Conservation (phyloP, 2,888 invertebrate species). For the Troides helena region DNA sequence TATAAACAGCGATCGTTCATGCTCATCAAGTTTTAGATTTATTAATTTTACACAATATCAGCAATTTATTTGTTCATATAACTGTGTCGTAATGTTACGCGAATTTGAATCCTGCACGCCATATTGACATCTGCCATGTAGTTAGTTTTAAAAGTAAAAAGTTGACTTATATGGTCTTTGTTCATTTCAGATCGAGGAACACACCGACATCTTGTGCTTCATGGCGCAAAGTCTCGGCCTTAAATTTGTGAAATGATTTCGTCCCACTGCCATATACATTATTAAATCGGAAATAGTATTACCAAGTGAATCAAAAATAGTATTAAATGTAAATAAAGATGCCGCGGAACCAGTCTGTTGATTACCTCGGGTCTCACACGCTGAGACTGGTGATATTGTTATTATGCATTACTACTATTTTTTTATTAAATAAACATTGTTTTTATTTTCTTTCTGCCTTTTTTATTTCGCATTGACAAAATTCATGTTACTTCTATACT, state of each 20-base stretch:
- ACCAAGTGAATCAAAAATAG: slow-evolving; percentile 46
- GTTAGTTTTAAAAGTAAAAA: no score
- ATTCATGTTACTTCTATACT: no score
- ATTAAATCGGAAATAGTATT: slow-evolving; percentile 33
- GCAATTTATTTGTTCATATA: no score
- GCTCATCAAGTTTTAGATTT: no score
- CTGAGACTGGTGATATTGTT: slow-evolving; percentile 74
- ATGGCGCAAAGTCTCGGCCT: slow-evolving; percentile 86
- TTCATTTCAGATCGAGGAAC: slow-evolving; percentile 91
- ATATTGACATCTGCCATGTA: no score
- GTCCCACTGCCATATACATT: slow-evolving; percentile 33
- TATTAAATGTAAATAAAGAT: slow-evolving; percentile 68
- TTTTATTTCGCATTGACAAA: no score
- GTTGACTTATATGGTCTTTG: slow-evolving; percentile 29
- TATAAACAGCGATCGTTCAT: no score
- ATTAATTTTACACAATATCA: no score
- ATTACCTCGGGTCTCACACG: slow-evolving; percentile 66
- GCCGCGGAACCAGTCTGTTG: slow-evolving; percentile 56
- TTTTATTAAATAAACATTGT: slow-evolving; percentile 72
- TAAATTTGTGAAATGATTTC: slow-evolving; percentile 70
- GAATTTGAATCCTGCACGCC: no score
- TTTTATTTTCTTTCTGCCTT: slow-evolving; percentile 55
- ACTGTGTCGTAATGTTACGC: no score
- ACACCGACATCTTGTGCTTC: slow-evolving; percentile 93
- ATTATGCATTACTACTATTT: slow-evolving; percentile 75